Conservation (phyloP, 2,888 invertebrate genomes). For the Sthenelais limicola region DNA sequence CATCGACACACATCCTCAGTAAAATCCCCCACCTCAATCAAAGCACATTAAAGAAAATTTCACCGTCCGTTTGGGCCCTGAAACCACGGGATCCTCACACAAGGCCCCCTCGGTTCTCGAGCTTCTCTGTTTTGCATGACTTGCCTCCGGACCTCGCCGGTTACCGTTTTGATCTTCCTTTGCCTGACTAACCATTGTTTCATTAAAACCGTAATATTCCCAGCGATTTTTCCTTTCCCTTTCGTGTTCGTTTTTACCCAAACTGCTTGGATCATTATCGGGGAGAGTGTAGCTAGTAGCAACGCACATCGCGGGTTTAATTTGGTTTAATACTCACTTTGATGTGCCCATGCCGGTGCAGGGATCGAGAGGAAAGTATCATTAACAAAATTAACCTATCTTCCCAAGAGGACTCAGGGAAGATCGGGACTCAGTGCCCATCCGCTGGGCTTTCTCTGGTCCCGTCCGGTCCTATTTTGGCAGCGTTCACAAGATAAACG, state of each 20-base stretch:
- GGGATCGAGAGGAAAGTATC: not conserved
- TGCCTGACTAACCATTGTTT: constrained; percentile 29
- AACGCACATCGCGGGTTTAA: constrained; percentile 28
- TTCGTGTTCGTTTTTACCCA: too few relatives aligned
- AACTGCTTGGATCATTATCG: not conserved
- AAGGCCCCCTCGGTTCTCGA: not conserved
- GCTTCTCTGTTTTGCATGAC: constrained; percentile 5
- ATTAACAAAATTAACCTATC: constrained; percentile 30
- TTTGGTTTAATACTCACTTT: constrained; percentile 36
- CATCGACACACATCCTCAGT: constrained; percentile 9
- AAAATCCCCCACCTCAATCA: constrained; percentile 1
- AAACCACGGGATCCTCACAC: not conserved
- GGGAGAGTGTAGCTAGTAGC: not conserved
- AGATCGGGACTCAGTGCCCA: not conserved
- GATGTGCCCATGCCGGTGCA: not conserved
- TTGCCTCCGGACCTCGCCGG: not conserved
- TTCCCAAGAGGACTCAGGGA: not conserved
- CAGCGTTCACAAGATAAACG: too few relatives aligned
- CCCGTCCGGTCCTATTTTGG: too few relatives aligned
- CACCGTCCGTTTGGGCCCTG: not conserved
- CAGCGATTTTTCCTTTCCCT: constrained; percentile 25
- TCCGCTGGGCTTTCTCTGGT: too few relatives aligned
- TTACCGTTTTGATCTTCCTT: constrained; percentile 20
- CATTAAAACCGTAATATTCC: not conserved
- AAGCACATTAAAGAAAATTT: constrained; percentile 13